A percentile compares a stretch with the other conserved stretches of the same genome.
These are phyloP conservation scores for Pogonophryne albipinna DNA, from an alignment of 2,797 vertebrate species.

Conservation along the genomic window DNA sequence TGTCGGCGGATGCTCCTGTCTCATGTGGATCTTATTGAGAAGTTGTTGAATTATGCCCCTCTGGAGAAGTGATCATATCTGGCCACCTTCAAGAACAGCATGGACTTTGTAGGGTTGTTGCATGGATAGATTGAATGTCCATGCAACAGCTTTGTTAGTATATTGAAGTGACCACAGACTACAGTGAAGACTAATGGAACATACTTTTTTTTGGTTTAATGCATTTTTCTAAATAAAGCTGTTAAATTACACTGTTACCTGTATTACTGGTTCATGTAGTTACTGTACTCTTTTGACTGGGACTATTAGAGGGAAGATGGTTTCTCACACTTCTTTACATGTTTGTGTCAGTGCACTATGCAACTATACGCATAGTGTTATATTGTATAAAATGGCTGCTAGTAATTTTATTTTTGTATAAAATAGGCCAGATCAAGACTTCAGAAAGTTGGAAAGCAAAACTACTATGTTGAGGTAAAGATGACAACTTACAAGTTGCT, in stretches of 20 bases:
- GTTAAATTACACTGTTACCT: constrained; percentile 29
- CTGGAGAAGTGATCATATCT: constrained; percentile 89
- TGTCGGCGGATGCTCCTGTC: constrained; percentile 97
- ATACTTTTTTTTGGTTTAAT: constrained; percentile 25
- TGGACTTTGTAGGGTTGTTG: constrained; percentile 20
- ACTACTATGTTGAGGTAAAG: too few species aligned
- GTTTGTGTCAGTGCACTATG: neutral
- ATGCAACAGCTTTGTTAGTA: neutral
- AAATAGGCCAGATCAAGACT: neutral
- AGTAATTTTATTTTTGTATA: neutral
- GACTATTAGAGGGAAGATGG: neutral
- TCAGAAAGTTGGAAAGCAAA: neutral
- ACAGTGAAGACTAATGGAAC: constrained; percentile 9
- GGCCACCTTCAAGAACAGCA: neutral
- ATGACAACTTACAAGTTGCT: too few species aligned
- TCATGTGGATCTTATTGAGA: constrained; percentile 98
- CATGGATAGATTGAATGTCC: constrained; percentile 2
- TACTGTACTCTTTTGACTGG: neutral
- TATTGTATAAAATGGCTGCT: neutral
- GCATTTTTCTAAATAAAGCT: constrained; percentile 67
- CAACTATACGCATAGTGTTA: neutral
- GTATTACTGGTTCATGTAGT: neutral
- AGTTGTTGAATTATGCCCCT: constrained; percentile 96
- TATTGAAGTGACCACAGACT: constrained; percentile 1
- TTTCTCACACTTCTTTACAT: neutral